Conservation (phyloP, 1,140 invertebrate genomes). For the Drosophila parabipectinata region DNA sequence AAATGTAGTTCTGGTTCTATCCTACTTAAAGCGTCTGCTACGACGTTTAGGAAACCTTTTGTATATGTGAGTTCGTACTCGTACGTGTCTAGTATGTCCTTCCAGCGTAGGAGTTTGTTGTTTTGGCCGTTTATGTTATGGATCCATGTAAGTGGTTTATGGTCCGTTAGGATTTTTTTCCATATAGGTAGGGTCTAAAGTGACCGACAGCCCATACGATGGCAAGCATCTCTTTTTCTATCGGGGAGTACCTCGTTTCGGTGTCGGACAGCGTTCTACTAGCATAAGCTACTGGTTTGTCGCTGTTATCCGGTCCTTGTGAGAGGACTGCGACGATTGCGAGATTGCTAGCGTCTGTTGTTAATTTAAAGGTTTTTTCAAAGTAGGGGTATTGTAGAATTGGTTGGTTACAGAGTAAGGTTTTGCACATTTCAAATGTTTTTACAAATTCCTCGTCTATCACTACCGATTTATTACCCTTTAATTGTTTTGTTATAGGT, state of each 20-base stretch:
- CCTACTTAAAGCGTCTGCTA: no score
- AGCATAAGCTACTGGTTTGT: background rate
- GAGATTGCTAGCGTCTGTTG: background rate
- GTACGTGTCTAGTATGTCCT: no score
- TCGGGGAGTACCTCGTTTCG: background rate
- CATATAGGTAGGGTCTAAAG: no score
- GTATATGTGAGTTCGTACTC: no score
- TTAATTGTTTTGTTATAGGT: background rate
- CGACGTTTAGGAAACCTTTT: no score
- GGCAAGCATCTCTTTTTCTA: background rate
- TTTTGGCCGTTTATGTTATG: no score
- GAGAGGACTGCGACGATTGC: background rate
- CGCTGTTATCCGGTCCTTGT: background rate
- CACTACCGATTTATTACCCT: background rate
- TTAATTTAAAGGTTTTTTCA: background rate
- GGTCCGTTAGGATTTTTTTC: no score
- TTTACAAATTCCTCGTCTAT: background rate
- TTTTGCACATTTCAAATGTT: background rate
- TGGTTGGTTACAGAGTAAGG: background rate
- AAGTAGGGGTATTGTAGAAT: background rate
- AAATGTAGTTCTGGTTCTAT: no score
- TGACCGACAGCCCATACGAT: background rate
- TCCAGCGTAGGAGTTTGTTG: no score
- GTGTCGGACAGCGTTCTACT: background rate
- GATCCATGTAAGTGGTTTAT: no score